phyloP scores from a whole-genome alignment of 2,797 vertebrate species.

The Onychomys arenicola region DNA sequence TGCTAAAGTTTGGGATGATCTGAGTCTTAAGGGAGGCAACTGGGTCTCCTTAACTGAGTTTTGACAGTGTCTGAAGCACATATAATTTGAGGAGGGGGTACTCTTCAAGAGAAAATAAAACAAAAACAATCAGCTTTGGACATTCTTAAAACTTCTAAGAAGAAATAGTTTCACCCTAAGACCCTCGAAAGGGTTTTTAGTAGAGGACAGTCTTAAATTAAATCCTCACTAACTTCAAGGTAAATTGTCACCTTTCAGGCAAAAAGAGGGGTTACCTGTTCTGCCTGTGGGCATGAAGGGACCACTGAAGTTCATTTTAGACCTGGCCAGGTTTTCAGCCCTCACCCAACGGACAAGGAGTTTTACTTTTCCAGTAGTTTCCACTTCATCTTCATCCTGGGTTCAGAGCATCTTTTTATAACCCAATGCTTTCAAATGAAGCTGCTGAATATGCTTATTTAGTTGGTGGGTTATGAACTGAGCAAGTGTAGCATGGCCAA shows the following conservation, averaged over 20 bases:
- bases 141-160: neutral
- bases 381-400: neutral
- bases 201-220: neutral
- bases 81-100: neutral
- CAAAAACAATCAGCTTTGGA: constrained; percentile 16
- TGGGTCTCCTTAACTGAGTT: neutral
- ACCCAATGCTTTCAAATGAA: neutral
- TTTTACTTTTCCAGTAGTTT: constrained; percentile 20
- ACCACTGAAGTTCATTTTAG: neutral
- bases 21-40: neutral
- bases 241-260: neutral
- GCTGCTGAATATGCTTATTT: neutral
- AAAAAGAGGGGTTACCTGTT: neutral
- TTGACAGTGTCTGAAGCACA: neutral
- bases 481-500: neutral
- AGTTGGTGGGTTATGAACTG: neutral
- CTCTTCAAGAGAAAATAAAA: constrained; percentile 1
- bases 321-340: neutral
- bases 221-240: neutral
- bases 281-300: neutral
- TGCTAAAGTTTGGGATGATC: neutral
- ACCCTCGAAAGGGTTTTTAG: neutral
- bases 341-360: neutral
- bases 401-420: neutral
- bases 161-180: neutral